Base-by-base conservation (phyloP, 2,888 invertebrate species). In the Aspidapion aeneum region DNA sequence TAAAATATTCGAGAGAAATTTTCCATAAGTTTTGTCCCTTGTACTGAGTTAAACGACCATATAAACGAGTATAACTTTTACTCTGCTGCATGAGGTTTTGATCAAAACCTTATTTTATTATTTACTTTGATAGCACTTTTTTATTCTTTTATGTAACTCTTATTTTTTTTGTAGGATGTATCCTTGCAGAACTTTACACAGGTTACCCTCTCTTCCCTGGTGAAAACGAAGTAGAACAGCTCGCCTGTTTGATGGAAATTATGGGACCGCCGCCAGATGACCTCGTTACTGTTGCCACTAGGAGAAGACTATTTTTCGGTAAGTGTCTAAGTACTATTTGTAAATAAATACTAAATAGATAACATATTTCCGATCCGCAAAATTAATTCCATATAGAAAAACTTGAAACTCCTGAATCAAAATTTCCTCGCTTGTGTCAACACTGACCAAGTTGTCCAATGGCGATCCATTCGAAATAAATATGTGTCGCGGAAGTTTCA, bases 211-310 rank as follows among this genome's bases (percentile, higher is more conserved):
- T 98, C 64, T 97, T 97, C 80, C 97, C 97, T 21, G 97, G 97
- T 1, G 97, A 97, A 83, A 96, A 96, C 78, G 97, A 98, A 82
- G 91, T 94, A 65, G 98, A 97, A 77, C 97, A 98, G 81, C 85
- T 98, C 69, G 95, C 96, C 62, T 97, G 97, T 82, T 93, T 97
- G 74, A 97, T 98, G 96, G 97, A 98, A 82, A 88, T 97, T 61
- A 83, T 96, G 67, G 96, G 96, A 19, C 84, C 90, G 69, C 97
- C 98, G 1, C 94, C 96, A 1, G 90, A 92, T 63, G 89, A 91
- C 74, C 87, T 97, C 68, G 87, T 97, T 68, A 87, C 89, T 68
- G 88, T 89, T 69, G 96, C 96, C 48, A 90, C 95, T 0, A 85
- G 94, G 76, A 89, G 92, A 78, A 85, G 93, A 70, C 83, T 94